phyloP scores from a whole-genome alignment of 2,888 invertebrate genomes.

The Monopis laevigella region DNA sequence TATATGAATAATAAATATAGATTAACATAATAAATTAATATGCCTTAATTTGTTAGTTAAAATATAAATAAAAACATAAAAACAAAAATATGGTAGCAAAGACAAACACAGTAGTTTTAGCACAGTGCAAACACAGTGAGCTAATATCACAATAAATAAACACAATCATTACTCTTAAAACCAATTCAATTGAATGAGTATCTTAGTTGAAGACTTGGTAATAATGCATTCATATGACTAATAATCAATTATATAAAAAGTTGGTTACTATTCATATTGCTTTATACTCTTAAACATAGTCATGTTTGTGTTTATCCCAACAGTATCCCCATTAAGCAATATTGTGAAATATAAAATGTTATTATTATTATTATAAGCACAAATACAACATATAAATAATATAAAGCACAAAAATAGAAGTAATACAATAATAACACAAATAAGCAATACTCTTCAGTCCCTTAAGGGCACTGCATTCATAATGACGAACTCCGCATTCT shows the following conservation, averaged over 20 bases:
- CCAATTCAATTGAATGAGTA: no score
- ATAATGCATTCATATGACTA: no score
- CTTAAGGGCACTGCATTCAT: no score
- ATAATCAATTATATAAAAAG: no score
- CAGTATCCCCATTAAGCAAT: constrained; percentile 29
- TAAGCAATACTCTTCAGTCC: no score
- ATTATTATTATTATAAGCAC: not conserved
- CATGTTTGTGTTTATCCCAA: constrained; percentile 30
- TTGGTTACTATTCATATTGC: no score
- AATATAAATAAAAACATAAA: not conserved
- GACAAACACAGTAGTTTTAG: constrained; percentile 6
- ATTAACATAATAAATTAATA: no score
- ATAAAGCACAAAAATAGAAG: no score
- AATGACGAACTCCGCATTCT: no score
- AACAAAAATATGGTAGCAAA: not conserved
- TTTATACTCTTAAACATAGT: constrained; percentile 1
- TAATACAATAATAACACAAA: no score
- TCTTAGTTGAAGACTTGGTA: not conserved
- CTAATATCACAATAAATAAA: constrained; percentile 28
- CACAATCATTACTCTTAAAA: constrained; percentile 20
- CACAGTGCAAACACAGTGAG: constrained; percentile 28
- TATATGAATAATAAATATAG: no score
- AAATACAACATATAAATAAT: not conserved
- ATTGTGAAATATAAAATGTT: not conserved
- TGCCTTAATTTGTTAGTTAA: no score